phyloP scores from a whole-genome alignment of 2,113 vertebrate species.

The Lepisosteus osseus region DNA sequence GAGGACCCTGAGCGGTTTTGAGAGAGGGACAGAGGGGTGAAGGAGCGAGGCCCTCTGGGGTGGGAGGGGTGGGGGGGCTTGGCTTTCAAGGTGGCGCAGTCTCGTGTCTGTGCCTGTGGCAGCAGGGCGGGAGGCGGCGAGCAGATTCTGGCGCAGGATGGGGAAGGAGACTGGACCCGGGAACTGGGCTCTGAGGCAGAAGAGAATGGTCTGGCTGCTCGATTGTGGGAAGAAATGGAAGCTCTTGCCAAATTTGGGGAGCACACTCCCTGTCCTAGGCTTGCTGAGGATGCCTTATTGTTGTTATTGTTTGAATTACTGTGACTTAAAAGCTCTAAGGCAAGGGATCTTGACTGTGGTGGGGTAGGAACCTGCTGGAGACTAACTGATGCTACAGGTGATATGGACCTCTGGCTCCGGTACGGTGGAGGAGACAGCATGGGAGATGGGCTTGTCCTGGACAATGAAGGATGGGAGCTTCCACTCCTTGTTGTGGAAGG shows the following conservation, averaged over 20 bases:
- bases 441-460: neutral
- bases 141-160: conserved; percentile 42
- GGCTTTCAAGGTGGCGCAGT: conserved; percentile 41
- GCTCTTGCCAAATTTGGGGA: neutral
- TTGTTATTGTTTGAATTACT: conserved; percentile 45
- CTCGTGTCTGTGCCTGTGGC: conserved; percentile 1
- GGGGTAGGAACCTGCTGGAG: conserved; percentile 16
- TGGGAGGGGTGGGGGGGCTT: conserved; percentile 58
- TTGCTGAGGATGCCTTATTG: conserved; percentile 38
- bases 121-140: conserved; percentile 55
- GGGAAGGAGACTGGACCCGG: conserved; percentile 62
- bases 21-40: conserved; percentile 52
- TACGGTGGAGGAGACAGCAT: conserved; percentile 25
- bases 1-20: conserved; percentile 47
- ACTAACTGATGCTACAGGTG: conserved; percentile 24
- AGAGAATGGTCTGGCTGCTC: conserved; percentile 57
- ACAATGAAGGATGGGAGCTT: conserved; percentile 22
- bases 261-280: conserved; percentile 37
- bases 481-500: conserved; percentile 27
- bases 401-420: conserved; percentile 22
- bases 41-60: conserved; percentile 25
- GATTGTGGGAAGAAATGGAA: conserved; percentile 43
- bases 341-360: conserved; percentile 18
- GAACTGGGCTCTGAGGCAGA: conserved; percentile 70
- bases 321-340: conserved; percentile 12